Evolutionary conservation across 2,113 vertebrate genomes (phyloP), one percentile per base, ranked within the genome.

Genomic region (Nerophis ophidion): DNA sequence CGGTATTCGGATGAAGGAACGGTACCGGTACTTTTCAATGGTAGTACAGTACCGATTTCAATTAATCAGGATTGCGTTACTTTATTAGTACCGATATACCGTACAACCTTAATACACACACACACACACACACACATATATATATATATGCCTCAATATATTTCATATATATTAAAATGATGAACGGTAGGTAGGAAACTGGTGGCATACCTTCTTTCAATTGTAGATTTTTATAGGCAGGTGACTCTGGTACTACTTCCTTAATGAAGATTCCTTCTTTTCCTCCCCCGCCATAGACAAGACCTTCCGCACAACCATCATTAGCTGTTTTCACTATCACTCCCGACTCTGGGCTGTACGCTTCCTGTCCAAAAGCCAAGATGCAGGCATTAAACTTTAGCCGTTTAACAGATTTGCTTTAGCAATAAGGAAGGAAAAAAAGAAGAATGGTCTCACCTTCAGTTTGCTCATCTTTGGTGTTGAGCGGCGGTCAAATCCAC

Each of bases 211-310:
- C 97, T 93, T 96, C 93, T 91, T 77, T 93, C 59, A 97, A 78
- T 73, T 81, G 89, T 75, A 94, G 90, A 79, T 88, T 81, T 82
- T 92, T 94, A 60, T 93, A 94, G 4, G 95, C 95, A 4, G 95
- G 82, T 17, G 94, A 96, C 57, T 92, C 93, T 71, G 93, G 92
- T 34, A 93, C 85, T 42, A 98, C 93, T 69, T 93, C 89, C 70
- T 93, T 93, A 47, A 99, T 90, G 68, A 93, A 97, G 76, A 99
- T 89, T 1, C 97, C 96, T 8, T 92, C 91, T 66, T 86, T 83
- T 40, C 93, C 93, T 11, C 97, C 97, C n/a, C 96, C 95, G 0
- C 78, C 82, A 64, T 98, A 90, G 15, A 93, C 85, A 36, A 97
- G 91, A 70, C 94, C 95, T 33, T 94, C 94, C 63, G 91, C 91